Evolutionary conservation across 2,888 invertebrate genomes (phyloP).

Genomic region (Melangyna quadrimaculata): DNA sequence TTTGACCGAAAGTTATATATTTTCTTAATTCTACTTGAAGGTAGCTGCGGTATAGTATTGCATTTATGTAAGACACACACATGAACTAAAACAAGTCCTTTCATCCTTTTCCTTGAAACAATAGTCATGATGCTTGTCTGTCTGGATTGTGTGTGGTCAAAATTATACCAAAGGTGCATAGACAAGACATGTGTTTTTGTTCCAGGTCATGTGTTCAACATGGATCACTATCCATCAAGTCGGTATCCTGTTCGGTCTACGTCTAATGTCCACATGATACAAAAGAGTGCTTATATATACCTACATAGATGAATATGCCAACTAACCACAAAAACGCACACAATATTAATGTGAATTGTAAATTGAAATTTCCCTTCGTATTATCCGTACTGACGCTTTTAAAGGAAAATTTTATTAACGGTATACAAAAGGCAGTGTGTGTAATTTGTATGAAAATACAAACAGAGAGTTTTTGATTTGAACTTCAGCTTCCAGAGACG

Average conservation of each 20-base stretch:
- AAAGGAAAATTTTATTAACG: constrained; percentile 51
- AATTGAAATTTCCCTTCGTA: constrained; percentile 51
- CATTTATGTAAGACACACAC: background rate
- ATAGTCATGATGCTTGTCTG: constrained; percentile 22
- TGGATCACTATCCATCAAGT: constrained; percentile 51
- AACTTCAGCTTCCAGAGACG: background rate
- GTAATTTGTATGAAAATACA: too few relatives aligned
- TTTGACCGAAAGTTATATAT: constrained; percentile 16
- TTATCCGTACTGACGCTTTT: constrained; percentile 42
- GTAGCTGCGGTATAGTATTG: constrained; percentile 7
- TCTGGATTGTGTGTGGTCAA: constrained; percentile 38
- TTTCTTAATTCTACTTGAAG: constrained; percentile 18
- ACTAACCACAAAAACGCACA: background rate
- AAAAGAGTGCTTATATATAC: background rate
- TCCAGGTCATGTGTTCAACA: constrained; percentile 35
- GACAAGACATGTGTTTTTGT: constrained; percentile 42
- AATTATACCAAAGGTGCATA: constrained; percentile 41
- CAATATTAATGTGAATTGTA: constrained; percentile 54
- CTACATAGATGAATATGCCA: background rate
- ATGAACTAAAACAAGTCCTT: background rate
- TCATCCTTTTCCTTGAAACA: background rate
- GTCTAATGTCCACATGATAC: background rate
- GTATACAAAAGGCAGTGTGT: background rate
- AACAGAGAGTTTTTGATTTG: background rate
- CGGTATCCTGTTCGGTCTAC: background rate